Conservation (phyloP, 2,888 invertebrate genomes). For the Ectemnius continuus region DNA sequence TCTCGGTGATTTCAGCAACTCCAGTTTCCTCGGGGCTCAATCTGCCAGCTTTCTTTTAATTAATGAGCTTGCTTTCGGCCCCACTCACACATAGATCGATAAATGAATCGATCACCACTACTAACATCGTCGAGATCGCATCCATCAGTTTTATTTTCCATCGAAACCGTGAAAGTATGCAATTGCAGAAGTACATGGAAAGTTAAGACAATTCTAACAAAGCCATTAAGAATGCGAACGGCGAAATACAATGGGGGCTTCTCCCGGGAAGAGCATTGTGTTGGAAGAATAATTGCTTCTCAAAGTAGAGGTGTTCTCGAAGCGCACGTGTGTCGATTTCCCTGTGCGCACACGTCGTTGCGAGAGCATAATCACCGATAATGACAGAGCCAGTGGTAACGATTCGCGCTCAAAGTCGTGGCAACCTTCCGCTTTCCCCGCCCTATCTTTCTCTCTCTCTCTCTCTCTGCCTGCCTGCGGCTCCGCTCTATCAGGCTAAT, state of each 20-base stretch:
- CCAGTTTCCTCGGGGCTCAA: slow-evolving; percentile 37
- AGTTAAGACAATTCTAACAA: too few relatives aligned
- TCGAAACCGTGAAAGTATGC: too few relatives aligned
- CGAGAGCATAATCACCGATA: slow-evolving; percentile 12
- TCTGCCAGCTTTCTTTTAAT: slow-evolving; percentile 49
- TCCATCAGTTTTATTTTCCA: too few relatives aligned
- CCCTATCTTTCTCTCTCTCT: too few relatives aligned
- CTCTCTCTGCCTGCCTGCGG: too few relatives aligned
- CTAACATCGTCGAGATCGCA: too few relatives aligned
- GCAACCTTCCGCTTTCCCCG: neutral
- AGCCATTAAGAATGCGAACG: too few relatives aligned
- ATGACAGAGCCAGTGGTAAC: slow-evolving; percentile 17
- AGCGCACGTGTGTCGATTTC: slow-evolving; percentile 10
- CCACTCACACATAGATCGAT: slow-evolving; percentile 43
- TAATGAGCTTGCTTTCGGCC: slow-evolving; percentile 36
- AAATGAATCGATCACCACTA: neutral
- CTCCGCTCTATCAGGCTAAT: slow-evolving; percentile 26
- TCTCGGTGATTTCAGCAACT: slow-evolving; percentile 34
- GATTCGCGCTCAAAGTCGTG: slow-evolving; percentile 12
- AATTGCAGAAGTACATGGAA: too few relatives aligned
- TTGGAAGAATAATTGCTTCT: neutral
- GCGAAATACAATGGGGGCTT: too few relatives aligned
- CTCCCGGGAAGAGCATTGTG: too few relatives aligned
- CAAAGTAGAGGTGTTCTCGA: neutral
- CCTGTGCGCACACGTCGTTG: slow-evolving; percentile 9